These are phyloP conservation scores for Lichenostomus cassidix DNA, from an alignment of 2,113 vertebrate genomes.

Conservation along the genomic window DNA sequence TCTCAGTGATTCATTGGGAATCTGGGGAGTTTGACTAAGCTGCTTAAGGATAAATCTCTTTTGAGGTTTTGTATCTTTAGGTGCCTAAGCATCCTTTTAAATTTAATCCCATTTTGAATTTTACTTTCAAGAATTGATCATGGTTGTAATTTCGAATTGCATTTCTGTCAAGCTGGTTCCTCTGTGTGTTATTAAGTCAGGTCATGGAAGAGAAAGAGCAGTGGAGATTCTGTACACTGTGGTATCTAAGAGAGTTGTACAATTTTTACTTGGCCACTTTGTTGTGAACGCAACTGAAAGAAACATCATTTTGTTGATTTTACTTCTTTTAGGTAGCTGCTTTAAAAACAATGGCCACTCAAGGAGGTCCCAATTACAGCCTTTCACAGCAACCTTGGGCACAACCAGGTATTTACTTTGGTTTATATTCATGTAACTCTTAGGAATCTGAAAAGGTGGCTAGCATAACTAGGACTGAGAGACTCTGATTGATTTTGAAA, in stretches of 20 bases:
- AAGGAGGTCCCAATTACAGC: slow-evolving; percentile 92
- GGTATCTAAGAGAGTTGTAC: not conserved
- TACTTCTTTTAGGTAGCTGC: slow-evolving; percentile 82
- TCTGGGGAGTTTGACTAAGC: not conserved
- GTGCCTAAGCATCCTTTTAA: not conserved
- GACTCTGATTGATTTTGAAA: not conserved
- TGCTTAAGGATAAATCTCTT: not conserved
- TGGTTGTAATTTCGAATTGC: not conserved
- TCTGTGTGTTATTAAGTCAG: not conserved
- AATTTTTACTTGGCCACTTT: not conserved
- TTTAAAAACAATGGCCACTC: slow-evolving; percentile 90
- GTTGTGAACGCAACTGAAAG: not conserved
- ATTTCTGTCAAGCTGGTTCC: not conserved
- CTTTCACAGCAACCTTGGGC: slow-evolving; percentile 96
- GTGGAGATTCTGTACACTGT: not conserved
- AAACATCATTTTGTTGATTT: not conserved
- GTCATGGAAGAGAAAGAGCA: not conserved
- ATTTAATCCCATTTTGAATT: slow-evolving; percentile 21
- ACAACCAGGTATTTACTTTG: slow-evolving; percentile 83
- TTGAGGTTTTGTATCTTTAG: not conserved
- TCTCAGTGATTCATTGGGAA: not conserved
- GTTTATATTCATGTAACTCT: not conserved
- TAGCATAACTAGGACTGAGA: not conserved
- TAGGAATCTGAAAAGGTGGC: not conserved
- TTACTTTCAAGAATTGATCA: not conserved